These are phyloP conservation scores for Oncorhynchus kisutch DNA, from an alignment of 2,113 vertebrate species.

Conservation along the genomic window DNA sequence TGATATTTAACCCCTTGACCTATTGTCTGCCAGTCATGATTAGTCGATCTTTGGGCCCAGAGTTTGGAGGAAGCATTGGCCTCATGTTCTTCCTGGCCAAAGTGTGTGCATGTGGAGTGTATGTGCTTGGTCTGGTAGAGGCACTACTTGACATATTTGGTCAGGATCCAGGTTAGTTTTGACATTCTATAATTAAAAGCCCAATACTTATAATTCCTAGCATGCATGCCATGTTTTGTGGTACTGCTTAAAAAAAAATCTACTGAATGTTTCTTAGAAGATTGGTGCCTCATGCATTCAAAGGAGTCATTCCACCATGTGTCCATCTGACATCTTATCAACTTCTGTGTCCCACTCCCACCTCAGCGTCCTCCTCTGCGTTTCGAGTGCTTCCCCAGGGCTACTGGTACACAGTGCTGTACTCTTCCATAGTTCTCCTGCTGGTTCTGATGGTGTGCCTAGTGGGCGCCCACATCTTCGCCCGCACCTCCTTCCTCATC, in stretches of 20 bases:
- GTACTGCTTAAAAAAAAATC: background rate
- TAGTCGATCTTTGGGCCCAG: slow-evolving; percentile 87
- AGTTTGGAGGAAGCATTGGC: slow-evolving; percentile 91
- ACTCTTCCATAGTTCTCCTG: slow-evolving; percentile 78
- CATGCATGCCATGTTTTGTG: background rate
- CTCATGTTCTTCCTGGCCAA: slow-evolving; percentile 93
- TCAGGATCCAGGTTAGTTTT: slow-evolving; percentile 64
- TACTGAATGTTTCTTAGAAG: too few relatives aligned
- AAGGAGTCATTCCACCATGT: background rate
- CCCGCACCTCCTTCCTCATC: slow-evolving; percentile 82
- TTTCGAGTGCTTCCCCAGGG: slow-evolving; percentile 77
- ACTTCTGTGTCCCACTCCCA: background rate
- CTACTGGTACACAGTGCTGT: slow-evolving; percentile 83
- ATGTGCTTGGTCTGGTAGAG: slow-evolving; percentile 87
- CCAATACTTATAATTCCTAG: background rate
- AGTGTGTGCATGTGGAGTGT: slow-evolving; percentile 86
- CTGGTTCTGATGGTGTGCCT: slow-evolving; percentile 84
- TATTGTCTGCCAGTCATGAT: slow-evolving; percentile 82
- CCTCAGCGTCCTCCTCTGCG: slow-evolving; percentile 43
- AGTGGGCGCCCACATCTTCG: slow-evolving; percentile 87
- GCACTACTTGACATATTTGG: slow-evolving; percentile 83
- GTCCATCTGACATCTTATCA: too few relatives aligned
- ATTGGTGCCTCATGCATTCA: too few relatives aligned
- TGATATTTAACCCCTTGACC: slow-evolving; percentile 44
- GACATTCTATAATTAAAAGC: background rate